phyloP scores from a whole-genome alignment of 92 coral and sea anemone genomes.

The Actinernus sp. region DNA sequence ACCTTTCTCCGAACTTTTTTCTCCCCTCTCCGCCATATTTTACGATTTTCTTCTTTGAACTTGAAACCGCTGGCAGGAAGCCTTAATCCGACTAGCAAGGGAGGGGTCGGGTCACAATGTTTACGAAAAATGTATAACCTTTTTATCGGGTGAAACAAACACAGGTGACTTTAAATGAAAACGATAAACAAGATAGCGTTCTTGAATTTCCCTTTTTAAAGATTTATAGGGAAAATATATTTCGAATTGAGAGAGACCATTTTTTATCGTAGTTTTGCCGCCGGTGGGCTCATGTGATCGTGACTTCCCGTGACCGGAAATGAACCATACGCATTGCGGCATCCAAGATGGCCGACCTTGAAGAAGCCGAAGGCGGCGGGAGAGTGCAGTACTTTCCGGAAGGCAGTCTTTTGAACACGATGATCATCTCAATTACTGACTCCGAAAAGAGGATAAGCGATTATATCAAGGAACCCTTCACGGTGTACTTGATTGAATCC shows the following conservation, averaged over 20 bases:
- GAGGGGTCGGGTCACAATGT: slow-evolving; percentile 35
- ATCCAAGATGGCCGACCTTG: slow-evolving; percentile 81
- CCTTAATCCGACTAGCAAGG: slow-evolving; percentile 7
- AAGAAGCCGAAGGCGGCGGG: slow-evolving; percentile 34
- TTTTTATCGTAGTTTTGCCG: slow-evolving; percentile 1
- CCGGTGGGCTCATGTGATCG: no score
- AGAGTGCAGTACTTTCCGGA: slow-evolving; percentile 86
- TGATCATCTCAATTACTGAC: slow-evolving; percentile 92
- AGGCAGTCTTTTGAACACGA: slow-evolving; percentile 89
- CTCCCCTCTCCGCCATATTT: slow-evolving; percentile 84
- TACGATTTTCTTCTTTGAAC: slow-evolving; percentile 12
- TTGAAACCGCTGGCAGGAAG: slow-evolving; percentile 68
- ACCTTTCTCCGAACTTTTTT: slow-evolving; percentile 84
- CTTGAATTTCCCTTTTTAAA: no score
- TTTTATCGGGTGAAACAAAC: no score
- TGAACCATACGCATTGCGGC: no score
- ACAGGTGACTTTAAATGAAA: no score
- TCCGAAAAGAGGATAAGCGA: slow-evolving; percentile 91
- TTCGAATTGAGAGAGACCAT: background rate
- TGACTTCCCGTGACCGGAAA: background rate
- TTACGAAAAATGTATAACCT: no score
- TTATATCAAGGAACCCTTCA: slow-evolving; percentile 92
- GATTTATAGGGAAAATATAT: background rate
- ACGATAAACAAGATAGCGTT: no score
- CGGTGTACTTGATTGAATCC: slow-evolving; percentile 93